These are phyloP conservation scores for Myopa tessellatipennis DNA, from an alignment of 2,888 invertebrate species.

Conservation along the genomic window DNA sequence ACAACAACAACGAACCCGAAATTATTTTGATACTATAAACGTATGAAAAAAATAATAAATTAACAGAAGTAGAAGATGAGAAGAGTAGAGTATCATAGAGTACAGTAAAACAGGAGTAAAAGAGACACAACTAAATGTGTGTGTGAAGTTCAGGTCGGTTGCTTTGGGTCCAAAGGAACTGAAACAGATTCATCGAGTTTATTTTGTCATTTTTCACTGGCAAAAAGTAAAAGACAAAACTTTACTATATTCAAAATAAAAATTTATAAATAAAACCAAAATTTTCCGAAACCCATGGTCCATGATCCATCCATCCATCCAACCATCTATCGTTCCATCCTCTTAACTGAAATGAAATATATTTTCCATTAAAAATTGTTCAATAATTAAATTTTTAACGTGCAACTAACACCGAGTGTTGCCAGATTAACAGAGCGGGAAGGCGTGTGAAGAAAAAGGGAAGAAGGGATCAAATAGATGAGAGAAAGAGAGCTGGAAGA, in stretches of 20 bases:
- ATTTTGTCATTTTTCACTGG: conserved; percentile 7
- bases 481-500: not conserved
- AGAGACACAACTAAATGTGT: conserved; percentile 32
- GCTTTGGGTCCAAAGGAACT: not conserved
- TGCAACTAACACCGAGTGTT: conserved; percentile 13
- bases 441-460: too few species aligned
- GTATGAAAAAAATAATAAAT: too few species aligned
- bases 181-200: too few species aligned
- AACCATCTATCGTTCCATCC: too few species aligned
- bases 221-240: not conserved
- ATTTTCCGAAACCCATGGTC: too few species aligned
- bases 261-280: too few species aligned
- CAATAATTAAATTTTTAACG: conserved; percentile 56
- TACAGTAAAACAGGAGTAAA: conserved; percentile 42
- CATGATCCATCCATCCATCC: too few species aligned
- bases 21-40: not conserved
- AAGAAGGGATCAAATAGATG: too few species aligned
- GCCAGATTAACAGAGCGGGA: conserved; percentile 4
- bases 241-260: too few species aligned
- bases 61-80: too few species aligned
- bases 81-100: not conserved
- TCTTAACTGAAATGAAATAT: conserved; percentile 50
- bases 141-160: conserved; percentile 35
- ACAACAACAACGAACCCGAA: conserved; percentile 37
- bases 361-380: conserved; percentile 60